Base-by-base conservation (phyloP, 1,140 invertebrate species). In the Magallana gigas region DNA sequence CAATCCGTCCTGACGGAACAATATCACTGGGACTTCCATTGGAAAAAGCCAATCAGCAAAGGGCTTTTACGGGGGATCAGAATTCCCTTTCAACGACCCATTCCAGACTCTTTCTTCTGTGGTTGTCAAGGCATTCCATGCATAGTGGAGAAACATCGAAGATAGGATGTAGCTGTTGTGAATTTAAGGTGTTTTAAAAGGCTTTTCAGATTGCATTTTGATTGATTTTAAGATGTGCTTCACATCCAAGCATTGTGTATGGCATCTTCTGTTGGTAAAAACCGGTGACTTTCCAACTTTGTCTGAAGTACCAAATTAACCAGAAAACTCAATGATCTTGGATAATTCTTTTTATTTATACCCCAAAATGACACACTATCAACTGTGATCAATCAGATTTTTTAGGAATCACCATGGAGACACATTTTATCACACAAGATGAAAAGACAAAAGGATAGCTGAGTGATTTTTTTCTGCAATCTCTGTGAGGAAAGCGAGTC, bases 1-100 rank as follows among this genome's bases (percentile, higher is more conserved):
- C 57, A 83, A 60, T 14, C 88, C 88, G n/a, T 89, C 88, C 57
- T 89, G 88, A 89, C 86, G 48, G 57, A 57, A 14, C 12, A 18
- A 8, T 48, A 18, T 83, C 16, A 23, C 8, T 12, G 14, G 57
- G 48, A 18, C 57, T 83, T 57, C 81, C 57, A 57, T 57, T 83
- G 48, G 48, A 57, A 83, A 58, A 14, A 57, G 76, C 48, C 76
- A 56, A 29, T 29, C 76, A 36, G 57, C 48, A 3, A 7, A 83
- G 36, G 14, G 16, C 48, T 57, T 57, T 56, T 58, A 9, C 48
- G 1, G 48, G 81, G 48, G 36, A 83, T 29, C 48, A 57, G 18
- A 11, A 57, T 12, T 83, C 81, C 48, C 48, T 58, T 58, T n/a
- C n/a, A 36, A 57, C 48, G 48, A 57, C 48, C 81, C 81, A 57